phyloP scores from a whole-genome alignment of 2,888 invertebrate genomes.

The Agapostemon virescens region DNA sequence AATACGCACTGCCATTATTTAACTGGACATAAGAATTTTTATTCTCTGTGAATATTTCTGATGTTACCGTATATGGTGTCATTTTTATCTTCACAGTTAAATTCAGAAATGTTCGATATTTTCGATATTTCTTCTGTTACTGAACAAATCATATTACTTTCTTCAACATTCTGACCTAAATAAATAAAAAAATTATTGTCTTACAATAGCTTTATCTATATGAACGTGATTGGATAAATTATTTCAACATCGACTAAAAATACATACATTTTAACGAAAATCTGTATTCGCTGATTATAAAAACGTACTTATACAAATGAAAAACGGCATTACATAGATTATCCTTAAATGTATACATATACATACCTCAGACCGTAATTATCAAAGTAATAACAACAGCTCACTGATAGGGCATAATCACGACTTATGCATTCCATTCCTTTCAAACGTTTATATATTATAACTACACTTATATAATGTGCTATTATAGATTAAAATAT shows the following conservation, averaged over 20 bases:
- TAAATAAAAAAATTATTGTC: slow-evolving; percentile 6
- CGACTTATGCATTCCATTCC: slow-evolving; percentile 38
- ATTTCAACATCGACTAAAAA: neutral
- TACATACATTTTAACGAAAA: slow-evolving; percentile 8
- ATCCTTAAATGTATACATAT: neutral
- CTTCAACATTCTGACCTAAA: neutral
- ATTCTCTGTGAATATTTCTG: slow-evolving; percentile 88
- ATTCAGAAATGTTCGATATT: neutral
- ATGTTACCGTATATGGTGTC: slow-evolving; percentile 82
- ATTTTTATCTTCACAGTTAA: slow-evolving; percentile 25
- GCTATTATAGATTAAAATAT: slow-evolving; percentile 45
- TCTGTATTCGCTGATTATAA: neutral
- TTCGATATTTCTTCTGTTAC: neutral
- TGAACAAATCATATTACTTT: neutral
- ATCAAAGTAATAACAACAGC: neutral
- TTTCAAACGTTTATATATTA: slow-evolving; percentile 57
- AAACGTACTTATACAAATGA: neutral
- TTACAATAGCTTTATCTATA: neutral
- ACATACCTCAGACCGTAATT: slow-evolving; percentile 2
- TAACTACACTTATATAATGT: slow-evolving; percentile 62
- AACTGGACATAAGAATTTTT: slow-evolving; percentile 78
- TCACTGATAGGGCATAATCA: slow-evolving; percentile 16
- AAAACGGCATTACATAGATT: neutral
- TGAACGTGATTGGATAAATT: neutral
- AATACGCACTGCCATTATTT: slow-evolving; percentile 77